Evolutionary conservation across 2,113 vertebrate genomes (phyloP), one percentile per base, ranked within the genome.

Genomic region (Cariama cristata): DNA sequence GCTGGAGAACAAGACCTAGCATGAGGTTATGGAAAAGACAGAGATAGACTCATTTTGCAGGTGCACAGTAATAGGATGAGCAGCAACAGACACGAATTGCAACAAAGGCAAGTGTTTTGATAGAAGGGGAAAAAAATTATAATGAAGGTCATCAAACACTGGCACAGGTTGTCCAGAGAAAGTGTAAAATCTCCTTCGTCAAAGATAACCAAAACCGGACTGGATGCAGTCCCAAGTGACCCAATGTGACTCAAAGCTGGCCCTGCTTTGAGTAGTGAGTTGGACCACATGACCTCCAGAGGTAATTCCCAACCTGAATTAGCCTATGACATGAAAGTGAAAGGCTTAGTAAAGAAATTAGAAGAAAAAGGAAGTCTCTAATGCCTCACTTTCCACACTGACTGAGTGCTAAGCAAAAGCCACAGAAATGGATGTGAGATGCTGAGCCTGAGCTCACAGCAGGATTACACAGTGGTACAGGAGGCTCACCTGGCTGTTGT

Each of bases 401-500:
- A 50, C 27, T 32, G 64, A 84, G 27, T 42, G 58, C 50, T 76
- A 90, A 81, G 55, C 42, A 86, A 91, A 93, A 96, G 89, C 77
- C 86, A 90, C 73, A 92, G 92, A 81, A 95, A 68, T 53, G 81
- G 44, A 85, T 0, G 8, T 38, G 74, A 93, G 71, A 73, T 42
- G 45, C 40, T 13, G 20, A 81, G 62, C 33, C 86, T 74, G 66
- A 85, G 60, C 77, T 66, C 77, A 35, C 49, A 72, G 88, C 23
- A 82, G 49, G 42, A 59, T 81, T 3, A 91, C 58, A 22, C 6
- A 35, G 24, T 21, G 42, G 24, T 47, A 58, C 22, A 33, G 72
- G 69, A 95, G 60, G 55, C 98, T 88, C 71, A 98, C 98, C 98
- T 98, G 98, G 97, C 81, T 97, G 77, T 9, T 98, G 97, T 94